A percentile compares a stretch with the other conserved stretches of the same genome.
phyloP scores from a whole-genome alignment of 2,113 vertebrate species.

The Ciconia boyciana region DNA sequence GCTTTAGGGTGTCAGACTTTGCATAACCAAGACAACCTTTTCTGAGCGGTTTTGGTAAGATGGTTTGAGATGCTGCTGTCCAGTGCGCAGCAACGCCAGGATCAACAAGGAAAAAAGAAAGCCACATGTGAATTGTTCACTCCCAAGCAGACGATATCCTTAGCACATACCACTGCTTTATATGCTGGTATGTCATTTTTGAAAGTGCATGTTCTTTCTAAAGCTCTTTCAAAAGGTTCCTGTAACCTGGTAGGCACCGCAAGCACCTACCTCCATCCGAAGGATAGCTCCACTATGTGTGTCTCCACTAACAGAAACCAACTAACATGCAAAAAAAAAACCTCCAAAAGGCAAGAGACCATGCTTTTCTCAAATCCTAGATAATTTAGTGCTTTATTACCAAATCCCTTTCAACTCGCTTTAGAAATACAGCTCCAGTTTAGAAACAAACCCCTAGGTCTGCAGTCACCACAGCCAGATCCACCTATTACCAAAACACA shows the following conservation, averaged over 20 bases:
- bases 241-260: background rate
- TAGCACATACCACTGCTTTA: background rate
- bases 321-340: background rate
- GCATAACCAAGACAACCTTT: background rate
- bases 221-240: background rate
- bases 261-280: background rate
- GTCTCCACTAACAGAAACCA: background rate
- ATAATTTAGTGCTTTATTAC: background rate
- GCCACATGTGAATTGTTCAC: background rate
- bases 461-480: background rate
- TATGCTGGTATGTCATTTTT: background rate
- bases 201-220: rapidly evolving
- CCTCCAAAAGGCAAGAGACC: background rate
- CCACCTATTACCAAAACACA: background rate
- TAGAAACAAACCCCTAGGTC: background rate
- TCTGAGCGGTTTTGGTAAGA: background rate
- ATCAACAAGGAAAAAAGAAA: background rate
- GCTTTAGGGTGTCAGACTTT: background rate
- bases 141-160: background rate
- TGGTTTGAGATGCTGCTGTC: background rate
- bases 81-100: background rate
- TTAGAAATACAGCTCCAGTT: background rate
- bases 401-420: background rate
- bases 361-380: background rate
- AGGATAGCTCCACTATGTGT: background rate